Base-by-base conservation (phyloP, 2,888 invertebrate species). In the Drosophila flavopinicola region DNA sequence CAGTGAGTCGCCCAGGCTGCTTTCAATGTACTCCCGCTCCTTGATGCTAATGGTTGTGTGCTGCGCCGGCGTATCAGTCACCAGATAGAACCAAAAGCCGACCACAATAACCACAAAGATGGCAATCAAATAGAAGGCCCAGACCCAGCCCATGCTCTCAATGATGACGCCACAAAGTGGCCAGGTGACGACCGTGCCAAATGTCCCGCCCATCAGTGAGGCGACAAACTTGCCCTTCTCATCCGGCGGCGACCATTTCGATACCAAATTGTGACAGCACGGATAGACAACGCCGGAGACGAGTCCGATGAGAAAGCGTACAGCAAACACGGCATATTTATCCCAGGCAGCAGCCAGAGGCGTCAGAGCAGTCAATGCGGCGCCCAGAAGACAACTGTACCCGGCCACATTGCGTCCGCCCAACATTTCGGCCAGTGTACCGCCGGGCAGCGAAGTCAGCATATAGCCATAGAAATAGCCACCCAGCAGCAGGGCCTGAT, bases 181-280 rank as follows among this genome's bases (percentile, higher is more conserved):
- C 93, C 94, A 95, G 0, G 95, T 94, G 1, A 94, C 90, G 1
- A 95, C 94, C 0, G 95, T 95, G 11, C 90, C 95, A 51, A 95
- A 92, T 0, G 95, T 94, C 4, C 95, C 95, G 9, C 95, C 95
- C 92, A 95, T 93, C 78, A 95, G 91, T 0, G 95, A 93, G 76
- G 94, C 94, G 0, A 95, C 92, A 83, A 95, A 95, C 85, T 95
- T 94, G 6, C 95, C 94, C 87, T 94, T 95, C 87, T 95, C 95
- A n/a, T 93, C 92, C 1, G 95, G 95, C 0, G 95, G 95, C 0
- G 94, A 93, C 95, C 95, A 95, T 78, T 93, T 92, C 0, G 95
- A 94, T 3, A 95, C 93, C 58, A 95, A 85, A 3, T 92, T 93
- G 30, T 89, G 89, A 27, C 89, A 89, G n/a, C 84, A 85, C 0